These are phyloP conservation scores for Bombus fervidus DNA, from an alignment of 1,140 invertebrate species.

Conservation along the genomic window DNA sequence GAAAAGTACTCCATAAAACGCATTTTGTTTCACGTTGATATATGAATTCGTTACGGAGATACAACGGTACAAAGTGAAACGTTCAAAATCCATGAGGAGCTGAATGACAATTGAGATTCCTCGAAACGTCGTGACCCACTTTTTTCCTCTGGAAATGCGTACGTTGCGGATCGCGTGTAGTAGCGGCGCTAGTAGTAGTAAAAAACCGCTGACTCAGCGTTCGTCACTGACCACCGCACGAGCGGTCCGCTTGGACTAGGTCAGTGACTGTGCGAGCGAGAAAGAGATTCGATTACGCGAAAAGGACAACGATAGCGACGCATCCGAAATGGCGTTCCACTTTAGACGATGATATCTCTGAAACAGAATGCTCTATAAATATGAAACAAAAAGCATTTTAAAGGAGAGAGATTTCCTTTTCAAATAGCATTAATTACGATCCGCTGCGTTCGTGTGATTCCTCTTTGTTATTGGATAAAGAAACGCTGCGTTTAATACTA, in stretches of 20 bases:
- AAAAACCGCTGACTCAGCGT: not conserved
- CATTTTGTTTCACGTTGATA: not conserved
- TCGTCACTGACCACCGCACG: conserved; percentile 2
- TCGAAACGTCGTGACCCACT: conserved; percentile 12
- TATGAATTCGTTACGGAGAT: not conserved
- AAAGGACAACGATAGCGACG: not conserved
- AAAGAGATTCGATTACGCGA: not conserved
- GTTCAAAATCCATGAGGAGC: not conserved
- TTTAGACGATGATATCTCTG: not conserved
- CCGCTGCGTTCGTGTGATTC: accelerated
- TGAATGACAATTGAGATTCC: conserved; percentile 1
- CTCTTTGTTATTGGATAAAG: not conserved
- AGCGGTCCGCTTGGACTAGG: not conserved
- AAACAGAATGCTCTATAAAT: not conserved
- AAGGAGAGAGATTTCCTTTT: not conserved
- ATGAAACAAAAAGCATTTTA: not conserved
- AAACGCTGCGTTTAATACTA: not conserved
- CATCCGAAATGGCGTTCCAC: not conserved
- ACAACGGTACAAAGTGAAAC: not conserved
- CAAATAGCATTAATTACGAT: not conserved
- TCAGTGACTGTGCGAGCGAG: not conserved
- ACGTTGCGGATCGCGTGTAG: not conserved
- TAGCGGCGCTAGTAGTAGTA: no score
- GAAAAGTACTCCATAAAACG: not conserved
- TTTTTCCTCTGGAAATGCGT: not conserved